Percentiles rank a stretch among this genome's conserved stretches.
Evolutionary conservation across 2,797 vertebrate species (phyloP).

Genomic region (Syngnathus acus): DNA sequence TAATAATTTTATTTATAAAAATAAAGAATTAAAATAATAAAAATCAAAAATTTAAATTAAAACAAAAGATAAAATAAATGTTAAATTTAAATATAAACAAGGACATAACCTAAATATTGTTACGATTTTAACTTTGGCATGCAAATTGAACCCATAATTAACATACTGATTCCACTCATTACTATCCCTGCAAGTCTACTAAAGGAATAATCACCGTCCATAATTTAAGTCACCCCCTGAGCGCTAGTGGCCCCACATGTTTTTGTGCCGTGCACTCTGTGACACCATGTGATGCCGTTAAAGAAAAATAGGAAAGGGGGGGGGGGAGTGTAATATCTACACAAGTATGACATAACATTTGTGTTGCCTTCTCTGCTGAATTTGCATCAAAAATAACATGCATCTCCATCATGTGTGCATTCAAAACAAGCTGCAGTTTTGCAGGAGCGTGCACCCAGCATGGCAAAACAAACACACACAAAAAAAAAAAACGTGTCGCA

Average conservation of each 20-base stretch:
- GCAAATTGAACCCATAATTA: neutral
- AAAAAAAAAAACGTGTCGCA: neutral
- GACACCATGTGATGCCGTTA: constrained; percentile 4
- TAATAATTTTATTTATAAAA: neutral
- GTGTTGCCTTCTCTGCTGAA: neutral
- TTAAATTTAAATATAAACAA: neutral
- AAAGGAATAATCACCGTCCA: neutral
- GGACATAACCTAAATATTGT: neutral
- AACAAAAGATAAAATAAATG: neutral
- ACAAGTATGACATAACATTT: constrained; percentile 6
- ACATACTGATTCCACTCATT: neutral
- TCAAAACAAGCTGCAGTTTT: neutral
- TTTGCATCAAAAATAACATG: neutral
- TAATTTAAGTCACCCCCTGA: neutral
- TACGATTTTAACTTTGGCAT: neutral
- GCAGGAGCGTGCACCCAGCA: neutral
- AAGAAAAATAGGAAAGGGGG: neutral
- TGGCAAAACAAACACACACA: neutral
- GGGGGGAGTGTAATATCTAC: neutral
- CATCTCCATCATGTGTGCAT: neutral
- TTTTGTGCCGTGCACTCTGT: constrained; percentile 7
- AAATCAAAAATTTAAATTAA: neutral
- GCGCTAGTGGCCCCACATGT: neutral
- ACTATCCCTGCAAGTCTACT: neutral
- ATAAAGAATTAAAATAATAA: neutral